Percentiles rank a stretch among this genome's conserved stretches.
Conservation (phyloP, 2,888 invertebrate species). For the Vannuccia rotundouncinata region DNA sequence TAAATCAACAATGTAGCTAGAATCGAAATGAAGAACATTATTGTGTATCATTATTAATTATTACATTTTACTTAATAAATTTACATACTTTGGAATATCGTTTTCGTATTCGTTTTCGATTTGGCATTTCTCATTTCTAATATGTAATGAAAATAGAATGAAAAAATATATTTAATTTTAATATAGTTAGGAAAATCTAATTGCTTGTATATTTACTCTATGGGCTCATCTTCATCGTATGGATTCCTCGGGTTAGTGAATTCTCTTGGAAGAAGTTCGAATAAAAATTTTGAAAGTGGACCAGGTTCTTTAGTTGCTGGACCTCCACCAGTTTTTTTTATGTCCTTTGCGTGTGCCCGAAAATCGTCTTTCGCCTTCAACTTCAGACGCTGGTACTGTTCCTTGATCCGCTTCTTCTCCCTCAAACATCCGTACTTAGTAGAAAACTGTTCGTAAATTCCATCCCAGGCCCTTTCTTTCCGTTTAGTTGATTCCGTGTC, state of each 20-base stretch:
- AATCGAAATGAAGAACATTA: no score
- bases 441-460: neutral
- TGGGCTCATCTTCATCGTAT: neutral
- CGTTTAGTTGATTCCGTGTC: neutral
- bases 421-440: neutral
- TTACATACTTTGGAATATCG: neutral
- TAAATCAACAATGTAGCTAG: neutral
- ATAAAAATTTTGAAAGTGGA: neutral
- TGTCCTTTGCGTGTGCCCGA: neutral
- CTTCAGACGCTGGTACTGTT: neutral
- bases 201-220: neutral
- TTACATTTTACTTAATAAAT: no score
- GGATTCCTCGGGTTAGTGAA: neutral
- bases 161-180: neutral
- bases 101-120: neutral
- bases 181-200: neutral
- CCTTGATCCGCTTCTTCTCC: neutral
- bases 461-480: neutral
- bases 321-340: neutral
- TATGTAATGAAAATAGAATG: neutral
- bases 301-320: neutral
- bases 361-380: conserved; percentile 9
- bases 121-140: neutral
- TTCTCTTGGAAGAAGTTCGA: neutral
- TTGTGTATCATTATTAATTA: no score